Conservation (phyloP, 2,113 vertebrate genomes). For the Rousettus leschenaultii region DNA sequence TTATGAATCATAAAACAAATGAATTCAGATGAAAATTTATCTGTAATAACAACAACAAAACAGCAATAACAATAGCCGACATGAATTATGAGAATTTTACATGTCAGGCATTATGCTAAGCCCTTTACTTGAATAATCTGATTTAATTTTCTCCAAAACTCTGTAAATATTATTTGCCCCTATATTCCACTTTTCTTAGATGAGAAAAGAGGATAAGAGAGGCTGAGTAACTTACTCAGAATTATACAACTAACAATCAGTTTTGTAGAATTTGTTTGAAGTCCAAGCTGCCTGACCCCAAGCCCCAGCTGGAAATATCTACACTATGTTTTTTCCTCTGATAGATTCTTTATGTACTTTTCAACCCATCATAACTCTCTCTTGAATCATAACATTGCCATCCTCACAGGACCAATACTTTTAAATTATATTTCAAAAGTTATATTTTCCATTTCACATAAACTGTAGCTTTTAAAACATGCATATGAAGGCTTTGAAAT, state of each 20-base stretch:
- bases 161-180: background rate
- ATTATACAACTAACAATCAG: background rate
- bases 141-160: background rate
- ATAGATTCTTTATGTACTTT: background rate
- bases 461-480: slow-evolving; percentile 1
- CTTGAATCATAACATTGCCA: background rate
- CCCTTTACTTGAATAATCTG: background rate
- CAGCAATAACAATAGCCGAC: background rate
- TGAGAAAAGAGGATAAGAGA: background rate
- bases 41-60: background rate
- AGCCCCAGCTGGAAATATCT: background rate
- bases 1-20: background rate
- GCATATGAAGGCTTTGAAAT: background rate
- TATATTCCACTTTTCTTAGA: background rate
- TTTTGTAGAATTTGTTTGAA: slow-evolving; percentile 5
- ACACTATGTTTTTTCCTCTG: background rate
- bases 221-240: background rate
- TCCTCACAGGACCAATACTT: background rate
- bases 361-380: background rate
- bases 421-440: slow-evolving; percentile 9
- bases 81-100: background rate
- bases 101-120: background rate
- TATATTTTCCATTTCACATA: background rate
- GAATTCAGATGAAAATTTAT: slow-evolving; percentile 1
- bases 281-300: background rate